Evolutionary conservation across 92 coral and sea anemone species (phyloP).

Genomic region (Plumapathes pennacea): DNA sequence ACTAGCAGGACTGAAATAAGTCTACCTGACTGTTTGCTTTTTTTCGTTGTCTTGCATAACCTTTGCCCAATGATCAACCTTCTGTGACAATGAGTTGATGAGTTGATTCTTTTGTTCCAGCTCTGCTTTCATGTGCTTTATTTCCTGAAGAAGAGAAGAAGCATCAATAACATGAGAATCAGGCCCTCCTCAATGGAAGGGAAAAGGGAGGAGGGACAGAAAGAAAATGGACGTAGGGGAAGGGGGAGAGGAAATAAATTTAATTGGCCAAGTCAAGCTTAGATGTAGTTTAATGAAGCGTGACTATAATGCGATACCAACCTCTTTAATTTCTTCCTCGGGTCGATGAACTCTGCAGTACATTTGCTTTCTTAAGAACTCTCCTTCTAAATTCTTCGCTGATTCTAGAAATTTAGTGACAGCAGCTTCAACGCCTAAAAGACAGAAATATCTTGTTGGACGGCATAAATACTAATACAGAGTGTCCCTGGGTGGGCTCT

Average conservation of each 20-base stretch:
- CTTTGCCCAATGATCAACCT: constrained; percentile 56
- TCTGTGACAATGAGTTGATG: constrained; percentile 46
- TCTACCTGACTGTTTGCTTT: constrained; percentile 49
- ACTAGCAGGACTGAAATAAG: too few species aligned
- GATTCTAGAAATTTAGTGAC: constrained; percentile 66
- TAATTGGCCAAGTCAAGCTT: neutral
- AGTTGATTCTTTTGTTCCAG: constrained; percentile 68
- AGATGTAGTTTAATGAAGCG: neutral
- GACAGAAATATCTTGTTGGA: neutral
- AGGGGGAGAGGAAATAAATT: neutral
- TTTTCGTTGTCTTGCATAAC: constrained; percentile 56
- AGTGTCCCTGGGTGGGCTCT: neutral
- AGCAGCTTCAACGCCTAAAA: constrained; percentile 66
- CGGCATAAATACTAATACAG: neutral
- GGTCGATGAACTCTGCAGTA: constrained; percentile 78
- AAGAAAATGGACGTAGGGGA: too few species aligned
- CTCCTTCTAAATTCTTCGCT: constrained; percentile 74
- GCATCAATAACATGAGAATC: neutral
- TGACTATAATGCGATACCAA: neutral
- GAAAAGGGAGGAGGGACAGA: neutral
- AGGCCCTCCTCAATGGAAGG: neutral
- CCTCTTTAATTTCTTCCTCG: constrained; percentile 67
- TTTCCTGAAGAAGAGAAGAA: constrained; percentile 32
- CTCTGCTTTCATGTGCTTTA: constrained; percentile 66
- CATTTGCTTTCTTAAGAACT: constrained; percentile 68